phyloP scores from a whole-genome alignment of 2,797 vertebrate species.

The Channallabes apus region DNA sequence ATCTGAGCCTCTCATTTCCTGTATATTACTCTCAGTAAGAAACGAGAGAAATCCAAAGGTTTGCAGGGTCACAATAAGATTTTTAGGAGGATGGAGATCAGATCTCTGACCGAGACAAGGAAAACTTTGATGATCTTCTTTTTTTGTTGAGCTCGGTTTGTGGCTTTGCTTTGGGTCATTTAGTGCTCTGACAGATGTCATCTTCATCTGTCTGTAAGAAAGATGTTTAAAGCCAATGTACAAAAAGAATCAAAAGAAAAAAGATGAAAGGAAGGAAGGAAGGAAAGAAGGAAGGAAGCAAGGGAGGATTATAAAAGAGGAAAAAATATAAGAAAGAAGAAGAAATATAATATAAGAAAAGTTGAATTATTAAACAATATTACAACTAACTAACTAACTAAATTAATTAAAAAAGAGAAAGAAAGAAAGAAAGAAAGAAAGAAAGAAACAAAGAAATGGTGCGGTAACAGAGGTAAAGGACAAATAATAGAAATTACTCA shows the following conservation, averaged over 20 bases:
- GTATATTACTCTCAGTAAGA: not conserved
- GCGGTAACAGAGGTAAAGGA: too few relatives aligned
- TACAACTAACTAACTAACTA: not conserved
- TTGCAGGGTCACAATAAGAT: not conserved
- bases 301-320: not conserved
- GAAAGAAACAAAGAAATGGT: not conserved
- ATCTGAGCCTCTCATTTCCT: not conserved
- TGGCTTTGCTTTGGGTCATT: not conserved
- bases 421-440: not conserved
- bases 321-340: not conserved
- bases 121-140: not conserved
- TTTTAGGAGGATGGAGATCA: not conserved
- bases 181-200: not conserved
- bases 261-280: not conserved
- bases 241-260: not conserved
- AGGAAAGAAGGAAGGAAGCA: not conserved
- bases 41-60: not conserved
- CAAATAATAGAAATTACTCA: not conserved
- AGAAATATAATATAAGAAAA: not conserved
- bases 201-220: not conserved
- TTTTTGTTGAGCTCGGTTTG: not conserved
- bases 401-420: not conserved
- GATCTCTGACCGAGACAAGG: not conserved
- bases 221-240: not conserved
- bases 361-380: not conserved